Percentiles rank a stretch among this genome's conserved stretches.
Conservation (phyloP, 1,140 invertebrate species). For the Cherax quadricarinatus region DNA sequence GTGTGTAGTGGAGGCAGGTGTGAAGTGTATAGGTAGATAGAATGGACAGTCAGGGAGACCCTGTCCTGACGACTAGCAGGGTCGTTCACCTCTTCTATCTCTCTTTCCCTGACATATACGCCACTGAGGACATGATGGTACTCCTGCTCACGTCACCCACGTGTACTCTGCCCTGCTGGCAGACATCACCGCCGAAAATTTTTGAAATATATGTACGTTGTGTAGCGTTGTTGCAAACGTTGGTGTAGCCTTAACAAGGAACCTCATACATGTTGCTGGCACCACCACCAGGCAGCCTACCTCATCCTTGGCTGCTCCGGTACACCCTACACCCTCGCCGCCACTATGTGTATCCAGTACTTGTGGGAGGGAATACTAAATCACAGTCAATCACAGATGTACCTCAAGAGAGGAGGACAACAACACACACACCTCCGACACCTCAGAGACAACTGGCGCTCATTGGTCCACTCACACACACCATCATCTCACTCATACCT, state of each 20-base stretch:
- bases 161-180: too few species aligned
- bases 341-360: slow-evolving; percentile 24
- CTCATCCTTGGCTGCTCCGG: background rate
- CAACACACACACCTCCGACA: background rate
- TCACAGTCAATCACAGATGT: slow-evolving; percentile 13
- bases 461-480: slow-evolving; percentile 47
- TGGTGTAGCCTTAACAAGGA: background rate
- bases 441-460: slow-evolving; percentile 43
- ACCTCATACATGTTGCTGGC: background rate
- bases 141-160: too few species aligned
- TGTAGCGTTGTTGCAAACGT: background rate
- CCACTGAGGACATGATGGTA: too few species aligned
- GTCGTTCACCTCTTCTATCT: too few species aligned
- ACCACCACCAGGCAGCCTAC: background rate
- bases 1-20: too few species aligned
- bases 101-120: too few species aligned
- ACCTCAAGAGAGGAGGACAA: background rate
- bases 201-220: background rate
- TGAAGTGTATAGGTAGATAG: too few species aligned
- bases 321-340: background rate
- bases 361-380: background rate
- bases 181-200: too few species aligned
- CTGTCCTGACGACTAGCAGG: too few species aligned
- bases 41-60: too few species aligned
- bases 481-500: slow-evolving; percentile 16